A percentile compares a stretch with the other conserved stretches of the same genome.
Evolutionary conservation across 1,140 invertebrate genomes (phyloP).

Genomic region (Odontomachus brunneus): DNA sequence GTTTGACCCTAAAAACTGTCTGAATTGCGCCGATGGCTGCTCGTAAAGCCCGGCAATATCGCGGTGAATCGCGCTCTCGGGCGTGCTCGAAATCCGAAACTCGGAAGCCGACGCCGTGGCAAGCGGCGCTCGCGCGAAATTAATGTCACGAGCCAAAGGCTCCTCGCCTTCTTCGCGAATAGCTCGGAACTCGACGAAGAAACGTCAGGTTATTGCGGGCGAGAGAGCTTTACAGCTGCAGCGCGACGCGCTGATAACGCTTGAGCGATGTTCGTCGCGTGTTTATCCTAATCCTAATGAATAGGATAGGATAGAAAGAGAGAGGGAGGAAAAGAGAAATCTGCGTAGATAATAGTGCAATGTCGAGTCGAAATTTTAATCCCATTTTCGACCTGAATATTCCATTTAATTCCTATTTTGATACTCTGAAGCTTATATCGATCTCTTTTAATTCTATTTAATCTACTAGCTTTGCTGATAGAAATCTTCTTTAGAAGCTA

Average conservation of each 20-base stretch:
- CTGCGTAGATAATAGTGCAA: neutral
- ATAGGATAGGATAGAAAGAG: too few relatives aligned
- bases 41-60: constrained; percentile 66
- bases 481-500: too few relatives aligned
- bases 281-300: neutral
- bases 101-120: constrained; percentile 29
- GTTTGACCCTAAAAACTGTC: constrained; percentile 73
- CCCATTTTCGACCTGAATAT: too few relatives aligned
- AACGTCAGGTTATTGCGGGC: constrained; percentile 19
- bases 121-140: constrained; percentile 26
- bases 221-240: constrained; percentile 23
- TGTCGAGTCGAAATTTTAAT: too few relatives aligned
- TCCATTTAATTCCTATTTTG: too few relatives aligned
- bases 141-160: constrained; percentile 45
- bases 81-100: constrained; percentile 63
- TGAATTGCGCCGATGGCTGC: constrained; percentile 63
- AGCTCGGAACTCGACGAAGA: constrained; percentile 24
- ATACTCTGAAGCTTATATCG: too few relatives aligned
- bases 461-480: too few relatives aligned
- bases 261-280: neutral
- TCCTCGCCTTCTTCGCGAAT: neutral
- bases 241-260: neutral
- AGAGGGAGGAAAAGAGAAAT: neutral
- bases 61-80: constrained; percentile 28
- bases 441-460: too few relatives aligned